Percentiles rank a stretch among this genome's conserved stretches.
These are phyloP conservation scores for Atta cephalotes DNA, from an alignment of 1,140 invertebrate species.

Conservation along the genomic window DNA sequence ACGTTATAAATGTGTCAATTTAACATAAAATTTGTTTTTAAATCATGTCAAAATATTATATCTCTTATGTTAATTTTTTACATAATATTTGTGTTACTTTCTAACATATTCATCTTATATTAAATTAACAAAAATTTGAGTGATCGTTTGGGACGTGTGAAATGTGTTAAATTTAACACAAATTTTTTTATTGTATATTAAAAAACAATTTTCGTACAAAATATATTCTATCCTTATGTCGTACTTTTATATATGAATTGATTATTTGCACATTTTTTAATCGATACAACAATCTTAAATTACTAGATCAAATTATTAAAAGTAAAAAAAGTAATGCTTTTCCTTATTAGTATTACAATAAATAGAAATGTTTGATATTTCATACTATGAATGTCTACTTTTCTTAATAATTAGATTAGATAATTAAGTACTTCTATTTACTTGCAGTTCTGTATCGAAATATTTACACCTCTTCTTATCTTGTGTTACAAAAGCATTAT, in stretches of 20 bases:
- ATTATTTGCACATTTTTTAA: conserved; percentile 60
- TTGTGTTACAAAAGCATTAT: neutral
- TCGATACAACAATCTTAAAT: neutral
- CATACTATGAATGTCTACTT: neutral
- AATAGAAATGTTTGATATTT: neutral
- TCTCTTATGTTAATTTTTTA: no score
- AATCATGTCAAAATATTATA: no score
- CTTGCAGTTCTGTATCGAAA: neutral
- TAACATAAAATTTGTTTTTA: no score
- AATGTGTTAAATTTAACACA: no score
- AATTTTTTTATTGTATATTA: conserved; percentile 48
- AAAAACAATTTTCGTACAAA: conserved; percentile 71
- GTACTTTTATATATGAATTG: conserved; percentile 65
- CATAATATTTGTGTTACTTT: no score
- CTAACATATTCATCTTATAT: no score
- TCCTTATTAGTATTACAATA: neutral
- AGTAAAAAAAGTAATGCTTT: neutral
- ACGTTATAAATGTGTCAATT: no score
- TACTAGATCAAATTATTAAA: neutral
- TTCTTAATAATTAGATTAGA: conserved; percentile 2
- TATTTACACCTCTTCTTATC: neutral
- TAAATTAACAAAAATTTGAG: no score
- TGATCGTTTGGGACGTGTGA: no score
- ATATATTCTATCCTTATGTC: conserved; percentile 42
- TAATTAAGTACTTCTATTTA: conserved; percentile 2